Evolutionary conservation across 2,888 invertebrate genomes (phyloP).

Genomic region (Augochlorella aurata): DNA sequence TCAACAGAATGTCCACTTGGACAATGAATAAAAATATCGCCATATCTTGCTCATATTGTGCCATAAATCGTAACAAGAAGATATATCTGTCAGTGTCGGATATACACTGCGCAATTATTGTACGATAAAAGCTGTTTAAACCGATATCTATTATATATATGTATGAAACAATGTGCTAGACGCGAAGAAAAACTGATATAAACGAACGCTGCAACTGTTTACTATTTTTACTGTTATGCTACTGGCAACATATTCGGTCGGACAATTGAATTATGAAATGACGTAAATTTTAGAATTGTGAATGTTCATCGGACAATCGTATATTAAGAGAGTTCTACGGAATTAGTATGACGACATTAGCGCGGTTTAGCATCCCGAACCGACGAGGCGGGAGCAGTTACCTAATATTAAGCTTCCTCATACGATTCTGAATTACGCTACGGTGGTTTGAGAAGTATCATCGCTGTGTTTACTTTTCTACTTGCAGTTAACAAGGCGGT

Average conservation of each 20-base stretch:
- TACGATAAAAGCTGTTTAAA: neutral
- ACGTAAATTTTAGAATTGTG: too few species aligned
- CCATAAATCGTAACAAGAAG: neutral
- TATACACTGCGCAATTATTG: neutral
- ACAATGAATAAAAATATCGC: neutral
- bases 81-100: neutral
- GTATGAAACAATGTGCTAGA: neutral
- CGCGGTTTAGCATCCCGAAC: too few species aligned
- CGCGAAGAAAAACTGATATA: neutral
- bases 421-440: neutral
- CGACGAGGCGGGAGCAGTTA: neutral
- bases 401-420: neutral
- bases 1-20: neutral
- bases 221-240: too few species aligned
- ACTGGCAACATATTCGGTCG: too few species aligned
- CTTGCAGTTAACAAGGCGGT: constrained; percentile 4
- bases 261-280: too few species aligned
- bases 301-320: too few species aligned
- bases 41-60: neutral
- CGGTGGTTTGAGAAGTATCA: neutral
- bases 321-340: too few species aligned
- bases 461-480: constrained; percentile 23
- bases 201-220: neutral
- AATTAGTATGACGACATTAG: too few species aligned
- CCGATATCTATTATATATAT: neutral